Evolutionary conservation across 2,888 invertebrate genomes (phyloP).

Genomic region (Teinopalpus imperialis): DNA sequence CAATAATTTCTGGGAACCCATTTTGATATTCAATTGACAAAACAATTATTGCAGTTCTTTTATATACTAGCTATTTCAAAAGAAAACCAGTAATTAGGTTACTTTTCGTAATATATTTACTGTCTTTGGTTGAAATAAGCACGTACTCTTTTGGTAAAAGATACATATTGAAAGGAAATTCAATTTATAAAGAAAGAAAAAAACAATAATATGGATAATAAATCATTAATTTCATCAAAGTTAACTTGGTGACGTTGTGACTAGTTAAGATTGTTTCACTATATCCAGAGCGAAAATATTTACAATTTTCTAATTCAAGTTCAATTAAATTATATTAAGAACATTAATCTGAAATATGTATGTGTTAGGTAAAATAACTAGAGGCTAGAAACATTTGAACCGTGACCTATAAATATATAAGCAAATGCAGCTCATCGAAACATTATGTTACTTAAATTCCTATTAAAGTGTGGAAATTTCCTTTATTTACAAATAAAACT

Average conservation of each 20-base stretch:
- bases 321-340: neutral
- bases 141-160: constrained; percentile 43
- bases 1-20: constrained; percentile 45
- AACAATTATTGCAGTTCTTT: constrained; percentile 39
- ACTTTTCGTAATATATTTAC: constrained; percentile 43
- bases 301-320: constrained; percentile 1
- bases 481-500: no score
- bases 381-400: neutral
- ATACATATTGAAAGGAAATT: constrained; percentile 1
- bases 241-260: neutral
- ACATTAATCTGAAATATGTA: no score
- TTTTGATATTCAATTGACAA: constrained; percentile 49
- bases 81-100: constrained; percentile 49
- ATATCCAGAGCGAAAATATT: neutral
- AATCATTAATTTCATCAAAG: no score
- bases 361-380: neutral
- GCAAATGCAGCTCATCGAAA: no score
- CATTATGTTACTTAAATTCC: no score
- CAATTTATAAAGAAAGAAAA: constrained; percentile 1
- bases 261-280: constrained; percentile 3
- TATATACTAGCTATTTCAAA: constrained; percentile 64
- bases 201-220: neutral
- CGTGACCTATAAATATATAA: no score
- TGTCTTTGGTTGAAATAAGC: constrained; percentile 37
- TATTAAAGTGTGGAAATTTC: no score